Conservation (phyloP, 2,797 vertebrate genomes). For the Helarctos malayanus region DNA sequence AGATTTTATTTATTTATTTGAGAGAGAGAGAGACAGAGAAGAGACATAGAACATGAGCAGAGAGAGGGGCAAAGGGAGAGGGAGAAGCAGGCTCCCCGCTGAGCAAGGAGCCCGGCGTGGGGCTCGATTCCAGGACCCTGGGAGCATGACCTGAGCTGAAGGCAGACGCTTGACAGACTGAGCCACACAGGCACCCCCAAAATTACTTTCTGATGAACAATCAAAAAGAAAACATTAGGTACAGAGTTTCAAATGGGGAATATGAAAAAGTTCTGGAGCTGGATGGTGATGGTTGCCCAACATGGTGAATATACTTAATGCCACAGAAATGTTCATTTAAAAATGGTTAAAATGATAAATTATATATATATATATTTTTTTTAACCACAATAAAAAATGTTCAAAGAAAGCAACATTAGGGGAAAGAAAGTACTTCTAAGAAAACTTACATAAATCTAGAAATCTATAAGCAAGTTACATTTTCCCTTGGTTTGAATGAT, state of each 20-base stretch:
- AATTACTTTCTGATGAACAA: not conserved
- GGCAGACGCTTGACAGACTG: too few relatives aligned
- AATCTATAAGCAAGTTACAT: not conserved
- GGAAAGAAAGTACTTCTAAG: not conserved
- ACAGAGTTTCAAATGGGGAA: not conserved
- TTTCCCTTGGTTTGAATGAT: constrained; percentile 48
- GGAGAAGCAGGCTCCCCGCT: too few relatives aligned
- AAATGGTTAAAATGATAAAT: not conserved
- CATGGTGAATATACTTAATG: not conserved
- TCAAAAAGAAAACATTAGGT: constrained; percentile 29
- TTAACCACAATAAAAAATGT: not conserved
- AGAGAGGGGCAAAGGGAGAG: too few relatives aligned
- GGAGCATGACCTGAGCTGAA: too few relatives aligned
- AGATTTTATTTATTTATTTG: too few relatives aligned
- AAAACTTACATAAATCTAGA: constrained; percentile 23
- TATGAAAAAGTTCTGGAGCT: not conserved
- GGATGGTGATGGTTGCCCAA: not conserved
- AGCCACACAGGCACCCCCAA: too few relatives aligned
- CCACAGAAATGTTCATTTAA: not conserved
- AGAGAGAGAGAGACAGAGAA: too few relatives aligned
- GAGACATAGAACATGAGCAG: too few relatives aligned
- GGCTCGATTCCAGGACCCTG: too few relatives aligned
- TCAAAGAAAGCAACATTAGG: not conserved
- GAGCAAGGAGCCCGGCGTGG: too few relatives aligned
- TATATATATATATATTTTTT: constrained; percentile 7